These are phyloP conservation scores for Plutella xylostella DNA, from an alignment of 2,888 invertebrate genomes.

Conservation along the genomic window DNA sequence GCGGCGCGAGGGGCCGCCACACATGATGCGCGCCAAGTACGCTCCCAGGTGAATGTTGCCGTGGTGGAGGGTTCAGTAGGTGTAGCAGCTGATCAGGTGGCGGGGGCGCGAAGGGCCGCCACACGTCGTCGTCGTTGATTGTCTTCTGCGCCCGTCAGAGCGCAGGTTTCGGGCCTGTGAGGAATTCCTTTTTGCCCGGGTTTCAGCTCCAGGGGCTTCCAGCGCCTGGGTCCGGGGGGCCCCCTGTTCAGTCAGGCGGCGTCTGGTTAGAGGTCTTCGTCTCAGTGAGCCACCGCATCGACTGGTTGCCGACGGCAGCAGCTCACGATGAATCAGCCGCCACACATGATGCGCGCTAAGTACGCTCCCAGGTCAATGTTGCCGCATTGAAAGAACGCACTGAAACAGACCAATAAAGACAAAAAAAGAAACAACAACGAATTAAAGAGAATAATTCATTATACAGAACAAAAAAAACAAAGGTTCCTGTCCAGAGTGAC, in stretches of 20 bases:
- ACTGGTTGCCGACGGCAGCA: not conserved
- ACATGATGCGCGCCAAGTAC: conserved; percentile 67
- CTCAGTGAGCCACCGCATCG: not conserved
- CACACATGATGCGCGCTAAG: too few species aligned
- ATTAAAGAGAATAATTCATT: too few species aligned
- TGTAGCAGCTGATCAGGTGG: conserved; percentile 77
- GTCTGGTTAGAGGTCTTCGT: not conserved
- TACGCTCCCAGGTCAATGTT: too few species aligned
- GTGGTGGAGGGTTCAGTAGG: conserved; percentile 72
- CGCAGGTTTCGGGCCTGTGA: too few species aligned
- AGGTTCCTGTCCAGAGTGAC: too few species aligned
- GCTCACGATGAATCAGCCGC: not conserved
- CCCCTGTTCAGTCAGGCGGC: not conserved
- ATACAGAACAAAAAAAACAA: too few species aligned
- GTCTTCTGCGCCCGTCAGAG: too few species aligned
- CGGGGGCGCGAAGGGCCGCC: conserved; percentile 76
- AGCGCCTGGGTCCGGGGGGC: not conserved
- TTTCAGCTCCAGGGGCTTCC: conserved; percentile 62
- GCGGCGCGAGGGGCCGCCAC: conserved; percentile 72
- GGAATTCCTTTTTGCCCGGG: too few species aligned
- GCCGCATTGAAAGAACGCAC: too few species aligned
- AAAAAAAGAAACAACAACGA: too few species aligned
- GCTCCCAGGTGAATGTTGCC: conserved; percentile 40
- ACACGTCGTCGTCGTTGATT: conserved; percentile 57
- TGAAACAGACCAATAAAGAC: too few species aligned